Conservation (phyloP, 2,888 invertebrate genomes). For the Yponomeuta cagnagella region DNA sequence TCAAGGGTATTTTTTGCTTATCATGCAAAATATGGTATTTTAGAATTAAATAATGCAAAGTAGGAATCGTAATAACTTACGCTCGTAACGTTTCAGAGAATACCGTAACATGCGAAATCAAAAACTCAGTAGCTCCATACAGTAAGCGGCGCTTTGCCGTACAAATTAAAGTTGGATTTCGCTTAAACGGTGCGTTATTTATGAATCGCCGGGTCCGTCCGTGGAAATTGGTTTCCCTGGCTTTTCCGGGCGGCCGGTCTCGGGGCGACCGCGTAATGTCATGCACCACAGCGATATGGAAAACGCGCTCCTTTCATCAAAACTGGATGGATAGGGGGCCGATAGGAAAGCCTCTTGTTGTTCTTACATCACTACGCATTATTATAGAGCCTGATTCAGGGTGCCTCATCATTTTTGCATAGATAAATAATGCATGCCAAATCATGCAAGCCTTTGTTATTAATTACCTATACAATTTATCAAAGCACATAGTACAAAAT, state of each 20-base stretch:
- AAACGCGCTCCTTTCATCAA: conserved; percentile 24
- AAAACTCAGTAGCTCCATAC: too few species aligned
- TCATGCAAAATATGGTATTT: neutral
- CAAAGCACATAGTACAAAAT: too few species aligned
- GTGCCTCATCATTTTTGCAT: neutral
- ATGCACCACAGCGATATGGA: conserved; percentile 40
- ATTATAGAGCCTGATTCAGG: neutral
- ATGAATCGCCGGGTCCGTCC: conserved; percentile 12
- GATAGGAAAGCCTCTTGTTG: conserved; percentile 40
- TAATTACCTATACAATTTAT: too few species aligned
- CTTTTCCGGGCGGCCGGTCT: conserved; percentile 40
- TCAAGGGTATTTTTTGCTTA: neutral
- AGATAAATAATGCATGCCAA: too few species aligned
- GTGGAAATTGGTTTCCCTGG: conserved; percentile 44
- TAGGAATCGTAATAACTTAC: neutral
- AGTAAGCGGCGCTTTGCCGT: neutral
- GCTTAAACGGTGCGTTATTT: conserved; percentile 27
- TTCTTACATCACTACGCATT: conserved; percentile 46
- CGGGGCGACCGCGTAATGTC: conserved; percentile 37
- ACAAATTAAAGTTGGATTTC: conserved; percentile 26
- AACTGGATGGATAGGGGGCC: conserved; percentile 31
- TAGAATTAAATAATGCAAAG: neutral
- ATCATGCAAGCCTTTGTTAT: too few species aligned
- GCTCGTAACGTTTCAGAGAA: neutral
- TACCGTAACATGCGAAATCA: neutral